Base-by-base conservation (phyloP, 1,140 invertebrate species). In the Anastrepha obliqua region DNA sequence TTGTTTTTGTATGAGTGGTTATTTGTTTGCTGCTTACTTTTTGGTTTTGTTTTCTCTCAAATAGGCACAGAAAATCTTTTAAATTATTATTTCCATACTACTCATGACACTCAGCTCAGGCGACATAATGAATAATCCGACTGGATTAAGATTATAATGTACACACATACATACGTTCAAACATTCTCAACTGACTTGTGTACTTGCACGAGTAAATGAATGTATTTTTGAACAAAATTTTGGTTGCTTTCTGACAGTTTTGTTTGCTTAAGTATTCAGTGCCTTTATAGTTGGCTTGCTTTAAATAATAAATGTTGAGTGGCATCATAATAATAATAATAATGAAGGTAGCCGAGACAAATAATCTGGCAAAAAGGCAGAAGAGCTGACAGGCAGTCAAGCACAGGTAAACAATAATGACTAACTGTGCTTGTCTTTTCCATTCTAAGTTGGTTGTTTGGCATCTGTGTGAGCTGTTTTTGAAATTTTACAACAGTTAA, bases 251-350 rank as follows among this genome's bases (percentile, higher is more conserved):
- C 8, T 67, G 64, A 67, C n/a, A 67, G 11, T 39, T 42, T 39
- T 11, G 64, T 67, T 42, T 15, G 15, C 13, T 47, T 9, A 55
- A 7, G 5, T 1, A n/a, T 17, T 47, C 0, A 47, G 67, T 47
- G 29, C 2, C 3, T 42, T 67, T 39, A 4, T 74, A n/a, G 67
- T 44, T 81, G n/a, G n/a, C 13, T 55, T 1, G 74, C 47, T 55
- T 81, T 81, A 81, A 55, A 55, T 81, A 81, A 81, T 81, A 81
- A 81, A 81, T 81, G 47, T 47, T 81, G n/a, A 58, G 74, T 20
- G n/a, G 6, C 17, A 55, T n/a, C 47, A 81, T 55, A 55, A 29
- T 58, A 81, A 81, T 55, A 55, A 29, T 58, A 81, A 29, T 3
- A 81, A 55, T 20, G 44, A 13, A 7, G 4, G n/a, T 62, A 2